A percentile compares a stretch with the other conserved stretches of the same genome.
phyloP scores from a whole-genome alignment of 2,797 vertebrate species.

The Sebastes ruberrimus region DNA sequence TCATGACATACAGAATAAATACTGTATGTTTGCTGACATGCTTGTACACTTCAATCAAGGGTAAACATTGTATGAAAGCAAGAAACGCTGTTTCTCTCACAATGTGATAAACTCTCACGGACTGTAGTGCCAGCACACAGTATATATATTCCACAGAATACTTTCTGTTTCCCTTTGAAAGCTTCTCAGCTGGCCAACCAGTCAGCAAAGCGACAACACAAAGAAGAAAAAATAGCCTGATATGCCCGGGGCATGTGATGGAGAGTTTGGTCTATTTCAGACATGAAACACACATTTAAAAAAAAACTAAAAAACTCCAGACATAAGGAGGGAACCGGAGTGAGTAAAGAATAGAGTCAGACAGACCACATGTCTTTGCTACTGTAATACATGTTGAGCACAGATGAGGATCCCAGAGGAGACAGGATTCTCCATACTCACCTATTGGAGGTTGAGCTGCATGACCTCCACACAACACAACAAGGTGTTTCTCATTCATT shows the following conservation, averaged over 20 bases:
- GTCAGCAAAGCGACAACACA: constrained; percentile 20
- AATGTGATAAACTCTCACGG: neutral
- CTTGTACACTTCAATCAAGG: neutral
- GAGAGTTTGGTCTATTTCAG: constrained; percentile 22
- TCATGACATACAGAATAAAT: neutral
- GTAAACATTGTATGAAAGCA: neutral
- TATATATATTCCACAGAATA: neutral
- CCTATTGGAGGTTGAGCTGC: constrained; percentile 22
- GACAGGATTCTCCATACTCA: constrained; percentile 27
- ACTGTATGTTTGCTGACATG: neutral
- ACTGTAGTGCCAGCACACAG: neutral
- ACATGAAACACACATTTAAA: constrained; percentile 6
- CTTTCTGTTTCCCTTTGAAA: constrained; percentile 24
- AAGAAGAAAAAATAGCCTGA: constrained; percentile 24
- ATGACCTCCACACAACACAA: constrained; percentile 42
- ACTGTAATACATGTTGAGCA: neutral
- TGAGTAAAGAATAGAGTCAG: neutral
- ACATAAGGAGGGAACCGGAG: constrained; percentile 2
- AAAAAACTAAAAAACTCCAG: neutral
- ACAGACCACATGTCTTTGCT: constrained; percentile 1
- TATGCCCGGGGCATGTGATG: constrained; percentile 12
- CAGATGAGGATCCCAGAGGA: neutral
- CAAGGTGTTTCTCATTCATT: constrained; percentile 27
- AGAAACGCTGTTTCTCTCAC: neutral
- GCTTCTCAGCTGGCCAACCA: constrained; percentile 2